Evolutionary conservation across 2,113 vertebrate genomes (phyloP).

Genomic region (pig (Sus scrofa)): DNA sequence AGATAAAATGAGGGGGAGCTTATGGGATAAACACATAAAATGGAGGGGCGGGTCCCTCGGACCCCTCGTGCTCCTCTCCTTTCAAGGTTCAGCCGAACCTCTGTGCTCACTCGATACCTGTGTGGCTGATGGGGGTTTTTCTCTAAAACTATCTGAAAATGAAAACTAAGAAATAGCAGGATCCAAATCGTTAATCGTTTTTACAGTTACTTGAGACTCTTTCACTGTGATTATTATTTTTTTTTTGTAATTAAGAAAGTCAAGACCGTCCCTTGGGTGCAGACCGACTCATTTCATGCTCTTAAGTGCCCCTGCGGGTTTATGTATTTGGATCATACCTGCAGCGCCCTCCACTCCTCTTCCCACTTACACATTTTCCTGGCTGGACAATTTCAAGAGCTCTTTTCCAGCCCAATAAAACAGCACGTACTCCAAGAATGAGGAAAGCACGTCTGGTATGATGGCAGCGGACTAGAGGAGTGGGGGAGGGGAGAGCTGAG

Average conservation of each 20-base stretch:
- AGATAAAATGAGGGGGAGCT: too few relatives aligned
- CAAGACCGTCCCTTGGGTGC: neutral
- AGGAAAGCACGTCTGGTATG: neutral
- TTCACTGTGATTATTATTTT: too few relatives aligned
- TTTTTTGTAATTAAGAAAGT: neutral
- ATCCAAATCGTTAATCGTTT: neutral
- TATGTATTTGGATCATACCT: neutral
- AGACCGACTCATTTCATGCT: neutral
- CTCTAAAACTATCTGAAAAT: neutral
- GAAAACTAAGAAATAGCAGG: neutral
- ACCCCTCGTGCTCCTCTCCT: neutral
- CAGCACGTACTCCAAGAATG: neutral
- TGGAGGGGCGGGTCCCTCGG: neutral
- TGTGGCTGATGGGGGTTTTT: neutral
- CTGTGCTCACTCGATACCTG: neutral
- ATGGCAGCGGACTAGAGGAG: neutral
- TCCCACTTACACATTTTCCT: neutral
- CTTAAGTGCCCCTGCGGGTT: neutral
- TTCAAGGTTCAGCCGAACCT: neutral
- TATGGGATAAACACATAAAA: too few relatives aligned
- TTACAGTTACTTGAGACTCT: neutral
- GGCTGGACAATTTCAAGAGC: neutral
- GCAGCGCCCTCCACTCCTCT: neutral
- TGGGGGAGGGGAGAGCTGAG: neutral
- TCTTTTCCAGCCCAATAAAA: neutral